Base-by-base conservation (phyloP, 2,888 invertebrate species). In the Coleophora deauratella region DNA sequence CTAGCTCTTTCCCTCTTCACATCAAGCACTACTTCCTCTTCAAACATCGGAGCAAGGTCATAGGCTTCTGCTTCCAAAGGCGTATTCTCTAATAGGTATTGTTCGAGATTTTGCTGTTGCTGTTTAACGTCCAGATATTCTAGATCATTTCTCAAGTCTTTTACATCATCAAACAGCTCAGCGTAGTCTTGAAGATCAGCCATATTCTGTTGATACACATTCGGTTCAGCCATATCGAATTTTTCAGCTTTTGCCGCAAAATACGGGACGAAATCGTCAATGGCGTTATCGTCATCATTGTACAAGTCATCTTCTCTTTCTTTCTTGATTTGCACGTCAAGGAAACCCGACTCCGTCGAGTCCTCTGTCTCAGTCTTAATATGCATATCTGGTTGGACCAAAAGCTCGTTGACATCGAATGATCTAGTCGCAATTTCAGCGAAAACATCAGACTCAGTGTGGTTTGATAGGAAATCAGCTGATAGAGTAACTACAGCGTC, bases 161-260 rank as follows among this genome's bases (percentile, higher is more conserved):
- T 80, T 0, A 72, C 63, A 21, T 79, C 81, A 27, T 76, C 70
- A 4, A 73, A 69, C 10, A 75, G 48, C 33, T 86, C 84, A 2
- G 72, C 84, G 48, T 87, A 89, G 47, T 89, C 89, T 45, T 79
- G 76, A 9, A 89, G 59, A 62, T 89, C 89, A 0, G 88, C 88
- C 47, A 89, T 55, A 51, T 89, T 89, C 50, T 89, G 88, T 36
- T 87, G 85, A 54, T 81, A 79, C 1, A 89, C 86, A 42, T 75
- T 64, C 0, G 70, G 54, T 52, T 68, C 86, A 30, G 59, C 86
- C 52, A 54, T 65, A 46, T 72, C 74, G 49, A 71, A 57, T 41
- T 70, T 74, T 45, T 78, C 81, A 0, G 70, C 47, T 51, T 78
- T 80, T 7, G 65, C 61, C 6, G 64, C 56, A 55, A 84, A 86